A percentile compares a stretch with the other conserved stretches of the same genome.
Conservation (phyloP, 2,888 invertebrate genomes). For the Lepas anatifera region DNA sequence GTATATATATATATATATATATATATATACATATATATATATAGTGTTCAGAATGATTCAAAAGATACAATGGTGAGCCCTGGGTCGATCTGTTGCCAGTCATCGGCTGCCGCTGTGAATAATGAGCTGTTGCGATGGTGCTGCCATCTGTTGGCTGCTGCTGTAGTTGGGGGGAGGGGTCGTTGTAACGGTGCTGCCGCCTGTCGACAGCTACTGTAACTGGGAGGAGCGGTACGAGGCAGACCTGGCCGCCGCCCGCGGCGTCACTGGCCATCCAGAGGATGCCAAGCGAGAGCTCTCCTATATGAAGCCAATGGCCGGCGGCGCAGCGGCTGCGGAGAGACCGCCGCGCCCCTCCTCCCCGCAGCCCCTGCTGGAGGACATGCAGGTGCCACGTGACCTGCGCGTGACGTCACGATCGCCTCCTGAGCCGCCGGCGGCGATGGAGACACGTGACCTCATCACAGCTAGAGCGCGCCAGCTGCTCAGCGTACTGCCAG, state of each 20-base stretch:
- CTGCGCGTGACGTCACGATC: neutral
- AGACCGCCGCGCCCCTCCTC: neutral
- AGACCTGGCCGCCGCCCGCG: neutral
- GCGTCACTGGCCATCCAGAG: neutral
- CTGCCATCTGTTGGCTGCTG: no score
- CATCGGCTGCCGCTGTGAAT: no score
- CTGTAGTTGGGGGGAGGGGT: no score
- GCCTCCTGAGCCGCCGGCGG: neutral
- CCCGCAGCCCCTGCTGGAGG: neutral
- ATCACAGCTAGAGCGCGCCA: conserved; percentile 1
- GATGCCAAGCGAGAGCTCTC: neutral
- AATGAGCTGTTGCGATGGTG: no score
- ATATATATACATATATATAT: no score
- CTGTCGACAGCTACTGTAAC: neutral
- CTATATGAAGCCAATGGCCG: neutral
- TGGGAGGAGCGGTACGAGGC: conserved; percentile 7
- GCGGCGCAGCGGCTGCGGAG: neutral
- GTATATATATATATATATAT: no score
- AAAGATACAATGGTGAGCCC: no score
- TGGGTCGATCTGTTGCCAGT: no score
- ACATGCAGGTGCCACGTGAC: neutral
- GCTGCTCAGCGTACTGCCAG: conserved; percentile 7
- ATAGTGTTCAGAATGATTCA: no score
- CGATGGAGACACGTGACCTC: neutral
- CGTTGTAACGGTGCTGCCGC: no score